These are phyloP conservation scores for Urocyon cinereoargenteus DNA, from an alignment of 2,797 vertebrate species.

Conservation along the genomic window DNA sequence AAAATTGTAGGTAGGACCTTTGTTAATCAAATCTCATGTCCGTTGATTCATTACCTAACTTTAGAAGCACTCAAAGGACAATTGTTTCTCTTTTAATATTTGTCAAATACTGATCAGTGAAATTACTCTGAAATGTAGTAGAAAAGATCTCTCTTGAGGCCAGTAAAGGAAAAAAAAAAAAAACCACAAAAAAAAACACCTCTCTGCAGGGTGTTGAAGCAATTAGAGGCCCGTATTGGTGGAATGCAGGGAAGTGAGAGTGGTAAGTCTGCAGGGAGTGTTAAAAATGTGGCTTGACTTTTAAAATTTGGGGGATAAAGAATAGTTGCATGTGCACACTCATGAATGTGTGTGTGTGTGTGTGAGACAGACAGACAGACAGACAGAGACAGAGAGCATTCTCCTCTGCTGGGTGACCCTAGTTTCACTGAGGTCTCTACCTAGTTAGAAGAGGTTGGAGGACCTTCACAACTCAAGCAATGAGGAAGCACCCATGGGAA, in stretches of 20 bases:
- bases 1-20: neutral
- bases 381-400: neutral
- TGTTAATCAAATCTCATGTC: neutral
- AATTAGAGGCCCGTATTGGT: neutral
- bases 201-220: neutral
- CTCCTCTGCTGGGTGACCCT: neutral
- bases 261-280: neutral
- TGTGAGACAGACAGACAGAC: no score
- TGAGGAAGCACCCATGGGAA: neutral
- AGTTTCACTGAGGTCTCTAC: neutral
- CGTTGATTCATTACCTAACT: neutral
- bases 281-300: neutral
- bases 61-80: neutral
- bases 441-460: neutral
- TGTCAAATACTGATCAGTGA: neutral
- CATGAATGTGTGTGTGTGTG: neutral
- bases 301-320: neutral
- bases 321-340: neutral
- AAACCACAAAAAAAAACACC: no score
- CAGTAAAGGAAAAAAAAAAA: neutral
- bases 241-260: neutral
- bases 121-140: neutral
- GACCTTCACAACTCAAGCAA: neutral
- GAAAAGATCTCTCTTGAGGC: neutral
- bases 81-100: slow-evolving; percentile 8